A percentile compares a stretch with the other conserved stretches of the same genome.
These are phyloP conservation scores for Alosa alosa DNA, from an alignment of 2,113 vertebrate species.

Conservation along the genomic window DNA sequence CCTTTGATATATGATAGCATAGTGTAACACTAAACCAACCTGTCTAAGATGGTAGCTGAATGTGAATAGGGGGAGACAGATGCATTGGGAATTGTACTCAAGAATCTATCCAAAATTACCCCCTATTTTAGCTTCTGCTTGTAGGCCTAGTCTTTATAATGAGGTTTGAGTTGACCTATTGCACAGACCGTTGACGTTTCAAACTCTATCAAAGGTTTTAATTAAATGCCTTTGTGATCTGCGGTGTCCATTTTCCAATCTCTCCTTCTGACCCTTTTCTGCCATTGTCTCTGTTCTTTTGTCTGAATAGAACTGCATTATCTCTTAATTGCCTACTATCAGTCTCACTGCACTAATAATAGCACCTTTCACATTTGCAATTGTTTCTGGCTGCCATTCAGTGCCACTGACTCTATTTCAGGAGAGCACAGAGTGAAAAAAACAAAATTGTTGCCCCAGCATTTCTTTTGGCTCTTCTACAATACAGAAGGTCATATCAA, in stretches of 20 bases:
- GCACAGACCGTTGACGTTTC: slow-evolving; percentile 29
- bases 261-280: slow-evolving; percentile 47
- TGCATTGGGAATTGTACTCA: background rate
- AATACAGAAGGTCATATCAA: slow-evolving; percentile 5
- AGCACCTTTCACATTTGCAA: slow-evolving; percentile 53
- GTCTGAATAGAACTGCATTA: slow-evolving; percentile 54
- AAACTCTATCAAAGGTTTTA: slow-evolving; percentile 56
- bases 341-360: slow-evolving; percentile 50
- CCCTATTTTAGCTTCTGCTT: background rate
- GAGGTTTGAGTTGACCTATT: slow-evolving; percentile 20
- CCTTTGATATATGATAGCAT: background rate
- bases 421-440: background rate
- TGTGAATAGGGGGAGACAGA: background rate
- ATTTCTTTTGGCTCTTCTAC: background rate
- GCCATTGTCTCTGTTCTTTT: slow-evolving; percentile 52
- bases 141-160: background rate
- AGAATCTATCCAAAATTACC: background rate
- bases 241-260: slow-evolving; percentile 48
- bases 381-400: slow-evolving; percentile 42
- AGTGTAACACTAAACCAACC: background rate
- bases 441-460: background rate
- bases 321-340: slow-evolving; percentile 69
- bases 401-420: slow-evolving; percentile 39
- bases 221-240: slow-evolving; percentile 56
- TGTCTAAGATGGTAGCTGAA: background rate